phyloP scores from a whole-genome alignment of 2,113 vertebrate species.

The Erpornis zantholeuca region DNA sequence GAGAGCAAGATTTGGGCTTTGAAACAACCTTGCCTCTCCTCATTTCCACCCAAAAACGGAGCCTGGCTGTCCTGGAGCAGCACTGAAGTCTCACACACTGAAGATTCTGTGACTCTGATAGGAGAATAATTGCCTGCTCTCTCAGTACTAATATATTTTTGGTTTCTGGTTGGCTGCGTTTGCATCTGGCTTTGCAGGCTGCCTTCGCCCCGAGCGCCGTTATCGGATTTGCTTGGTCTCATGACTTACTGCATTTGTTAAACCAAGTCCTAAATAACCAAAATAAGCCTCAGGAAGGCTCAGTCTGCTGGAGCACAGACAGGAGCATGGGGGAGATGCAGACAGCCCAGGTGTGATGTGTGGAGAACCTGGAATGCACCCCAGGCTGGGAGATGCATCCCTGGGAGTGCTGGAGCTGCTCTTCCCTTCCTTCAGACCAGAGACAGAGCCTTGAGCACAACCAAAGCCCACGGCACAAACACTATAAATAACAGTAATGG shows the following conservation, averaged over 20 bases:
- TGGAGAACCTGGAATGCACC: background rate
- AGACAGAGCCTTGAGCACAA: background rate
- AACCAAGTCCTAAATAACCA: background rate
- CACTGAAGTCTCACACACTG: background rate
- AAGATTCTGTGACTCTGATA: background rate
- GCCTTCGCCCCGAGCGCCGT: constrained; percentile 33
- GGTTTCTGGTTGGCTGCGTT: constrained; percentile 57
- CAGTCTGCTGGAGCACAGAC: background rate
- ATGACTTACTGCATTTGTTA: background rate
- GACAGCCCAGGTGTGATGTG: background rate
- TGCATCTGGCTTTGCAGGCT: constrained; percentile 55
- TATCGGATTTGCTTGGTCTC: background rate
- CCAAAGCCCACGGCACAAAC: constrained; percentile 31
- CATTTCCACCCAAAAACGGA: background rate
- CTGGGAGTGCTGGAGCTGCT: background rate
- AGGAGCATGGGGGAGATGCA: background rate
- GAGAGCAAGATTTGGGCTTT: background rate
- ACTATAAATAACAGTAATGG: constrained; percentile 51
- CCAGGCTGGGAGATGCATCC: background rate
- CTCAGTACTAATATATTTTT: constrained; percentile 32
- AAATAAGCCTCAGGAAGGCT: background rate
- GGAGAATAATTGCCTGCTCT: constrained; percentile 38
- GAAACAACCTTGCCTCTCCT: background rate
- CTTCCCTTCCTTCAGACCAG: background rate
- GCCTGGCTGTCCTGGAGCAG: background rate